These are phyloP conservation scores for Calcarius lapponicus DNA, from an alignment of 2,797 vertebrate species.

Conservation along the genomic window DNA sequence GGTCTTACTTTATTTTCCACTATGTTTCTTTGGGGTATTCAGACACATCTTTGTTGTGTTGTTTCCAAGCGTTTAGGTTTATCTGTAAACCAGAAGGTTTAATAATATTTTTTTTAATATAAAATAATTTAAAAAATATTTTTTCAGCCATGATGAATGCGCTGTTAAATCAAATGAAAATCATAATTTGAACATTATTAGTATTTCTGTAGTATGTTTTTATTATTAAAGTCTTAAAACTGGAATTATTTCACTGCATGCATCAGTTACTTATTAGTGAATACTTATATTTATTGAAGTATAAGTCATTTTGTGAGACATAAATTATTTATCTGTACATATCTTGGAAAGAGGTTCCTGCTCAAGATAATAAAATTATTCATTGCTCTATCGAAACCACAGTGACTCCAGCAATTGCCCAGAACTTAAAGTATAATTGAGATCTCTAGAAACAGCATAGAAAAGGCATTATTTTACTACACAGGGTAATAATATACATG, in stretches of 20 bases:
- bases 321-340: neutral
- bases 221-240: neutral
- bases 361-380: neutral
- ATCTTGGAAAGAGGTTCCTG: neutral
- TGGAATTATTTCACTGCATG: neutral
- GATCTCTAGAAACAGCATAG: neutral
- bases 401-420: neutral
- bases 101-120: neutral
- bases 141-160: neutral
- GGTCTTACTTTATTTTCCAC: neutral
- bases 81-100: neutral
- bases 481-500: neutral
- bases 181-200: neutral
- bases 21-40: neutral
- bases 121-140: neutral
- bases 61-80: neutral
- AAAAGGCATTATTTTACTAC: neutral
- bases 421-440: neutral
- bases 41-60: neutral
- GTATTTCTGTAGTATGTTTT: neutral
- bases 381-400: neutral
- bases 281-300: neutral
- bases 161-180: neutral
- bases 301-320: neutral
- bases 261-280: neutral